Percentiles rank a stretch among this genome's conserved stretches.
These are phyloP conservation scores for Lacerta agilis DNA, from an alignment of 2,797 vertebrate genomes.

Conservation along the genomic window DNA sequence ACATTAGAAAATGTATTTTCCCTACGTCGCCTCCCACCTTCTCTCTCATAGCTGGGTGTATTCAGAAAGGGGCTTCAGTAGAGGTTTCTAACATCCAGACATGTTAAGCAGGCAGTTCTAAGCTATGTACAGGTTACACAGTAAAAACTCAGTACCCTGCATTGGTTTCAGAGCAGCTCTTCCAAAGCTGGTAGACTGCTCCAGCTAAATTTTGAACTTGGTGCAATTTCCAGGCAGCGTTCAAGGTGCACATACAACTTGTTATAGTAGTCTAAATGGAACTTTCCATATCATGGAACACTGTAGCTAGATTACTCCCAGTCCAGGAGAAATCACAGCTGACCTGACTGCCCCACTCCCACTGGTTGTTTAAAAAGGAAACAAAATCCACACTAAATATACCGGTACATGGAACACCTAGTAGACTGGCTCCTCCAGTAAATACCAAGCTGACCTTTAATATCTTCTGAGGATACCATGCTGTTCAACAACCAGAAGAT, in stretches of 20 bases:
- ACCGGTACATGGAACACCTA: too few relatives aligned
- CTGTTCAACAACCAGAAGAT: too few relatives aligned
- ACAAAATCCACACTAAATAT: too few relatives aligned
- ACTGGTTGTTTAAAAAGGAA: too few relatives aligned
- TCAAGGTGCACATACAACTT: neutral
- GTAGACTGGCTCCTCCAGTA: too few relatives aligned
- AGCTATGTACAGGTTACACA: neutral
- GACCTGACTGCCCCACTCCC: too few relatives aligned
- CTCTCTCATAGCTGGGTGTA: neutral
- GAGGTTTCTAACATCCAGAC: neutral
- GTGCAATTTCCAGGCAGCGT: neutral
- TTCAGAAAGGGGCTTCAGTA: neutral
- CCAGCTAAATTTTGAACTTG: neutral
- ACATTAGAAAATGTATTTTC: neutral
- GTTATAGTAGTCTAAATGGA: neutral
- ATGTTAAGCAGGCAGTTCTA: neutral
- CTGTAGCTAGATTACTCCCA: neutral
- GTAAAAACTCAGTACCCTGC: neutral
- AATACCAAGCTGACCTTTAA: too few relatives aligned
- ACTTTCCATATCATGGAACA: neutral
- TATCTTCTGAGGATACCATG: too few relatives aligned
- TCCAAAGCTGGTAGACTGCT: neutral
- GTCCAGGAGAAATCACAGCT: neutral
- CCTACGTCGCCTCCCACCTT: neutral
- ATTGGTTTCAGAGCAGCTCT: neutral